Base-by-base conservation (phyloP, 2,113 vertebrate species). In the Cynopterus brachyotis region DNA sequence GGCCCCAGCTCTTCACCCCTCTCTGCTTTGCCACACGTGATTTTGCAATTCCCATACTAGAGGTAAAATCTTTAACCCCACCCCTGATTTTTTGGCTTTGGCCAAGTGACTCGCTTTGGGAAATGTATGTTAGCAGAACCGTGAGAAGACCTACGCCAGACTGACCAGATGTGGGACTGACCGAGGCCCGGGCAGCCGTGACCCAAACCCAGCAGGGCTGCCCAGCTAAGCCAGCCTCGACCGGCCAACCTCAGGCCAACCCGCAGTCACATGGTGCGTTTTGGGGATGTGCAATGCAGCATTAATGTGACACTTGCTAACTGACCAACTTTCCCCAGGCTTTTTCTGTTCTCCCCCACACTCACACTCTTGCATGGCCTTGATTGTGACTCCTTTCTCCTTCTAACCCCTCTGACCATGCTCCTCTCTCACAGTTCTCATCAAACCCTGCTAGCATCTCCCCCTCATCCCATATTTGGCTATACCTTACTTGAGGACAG, bases 241-340 rank as follows among this genome's bases (percentile, higher is more conserved):
- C 22, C 85, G 26, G 45, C 45, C 86, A 6, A 13, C 13, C 69
- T 60, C 70, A 16, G 5, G 72, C 42, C 37, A 8, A n/a, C 62
- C 37, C 35, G 53, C 8, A 35, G 53, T 37, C 15, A 0, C 5
- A 3, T 0, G 6, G 8, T 0, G 30, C 26, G 30, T 1, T 20
- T 2, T 0, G 32, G 16, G 47, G 42, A 19, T 10, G 20, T 22
- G 37, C 32, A 9, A 1, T 3, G 37, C 9, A 11, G 69, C 13
- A 0, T 9, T 10, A 50, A 0, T 12, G 20, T 42, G 87, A 50
- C 32, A 35, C 1, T 0, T 19, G 47, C 66, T 12, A 6, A 32
- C 20, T 1, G 10, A 19, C 37, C 30, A 20, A 15, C 26, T 37
- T 20, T 12, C 42, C 64, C 28, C 16, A 30, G 55, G 35, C 9